Evolutionary conservation across 2,113 vertebrate species (phyloP).

Genomic region (Crypturellus undulatus): DNA sequence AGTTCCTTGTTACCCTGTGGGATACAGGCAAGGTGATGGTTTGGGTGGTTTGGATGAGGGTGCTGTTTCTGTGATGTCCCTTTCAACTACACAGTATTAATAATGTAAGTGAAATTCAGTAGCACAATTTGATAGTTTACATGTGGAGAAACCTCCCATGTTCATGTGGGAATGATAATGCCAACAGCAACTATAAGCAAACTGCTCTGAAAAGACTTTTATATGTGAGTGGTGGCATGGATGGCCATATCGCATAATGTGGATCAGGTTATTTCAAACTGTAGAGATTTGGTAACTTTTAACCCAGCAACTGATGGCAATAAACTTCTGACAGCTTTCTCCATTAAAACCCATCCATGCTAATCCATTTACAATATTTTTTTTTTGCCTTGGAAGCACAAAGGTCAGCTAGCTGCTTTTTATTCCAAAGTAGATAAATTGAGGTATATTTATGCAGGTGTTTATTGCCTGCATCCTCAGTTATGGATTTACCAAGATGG

Average conservation of each 20-base stretch:
- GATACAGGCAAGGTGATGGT: not conserved
- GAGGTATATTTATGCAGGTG: not conserved
- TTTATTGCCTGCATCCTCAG: not conserved
- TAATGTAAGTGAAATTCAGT: not conserved
- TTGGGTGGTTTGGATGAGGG: not conserved
- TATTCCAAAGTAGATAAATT: not conserved
- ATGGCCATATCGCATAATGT: not conserved
- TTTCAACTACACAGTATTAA: not conserved
- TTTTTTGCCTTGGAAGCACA: not conserved
- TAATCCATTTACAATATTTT: not conserved
- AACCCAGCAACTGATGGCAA: not conserved
- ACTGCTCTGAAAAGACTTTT: not conserved
- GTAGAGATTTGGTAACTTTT: not conserved
- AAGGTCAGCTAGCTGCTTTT: not conserved
- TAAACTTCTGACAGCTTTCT: not conserved
- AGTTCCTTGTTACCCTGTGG: not conserved
- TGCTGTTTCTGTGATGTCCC: not conserved
- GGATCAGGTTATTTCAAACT: not conserved
- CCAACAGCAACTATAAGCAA: not conserved
- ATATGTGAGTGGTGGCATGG: not conserved
- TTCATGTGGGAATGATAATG: not conserved
- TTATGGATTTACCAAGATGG: not conserved
- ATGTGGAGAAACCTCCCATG: rapidly evolving
- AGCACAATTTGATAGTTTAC: not conserved
- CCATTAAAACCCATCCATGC: not conserved